Evolutionary conservation across 1,140 invertebrate species (phyloP), one percentile per base, ranked within the genome.

Genomic region (Lethocerus indicus): DNA sequence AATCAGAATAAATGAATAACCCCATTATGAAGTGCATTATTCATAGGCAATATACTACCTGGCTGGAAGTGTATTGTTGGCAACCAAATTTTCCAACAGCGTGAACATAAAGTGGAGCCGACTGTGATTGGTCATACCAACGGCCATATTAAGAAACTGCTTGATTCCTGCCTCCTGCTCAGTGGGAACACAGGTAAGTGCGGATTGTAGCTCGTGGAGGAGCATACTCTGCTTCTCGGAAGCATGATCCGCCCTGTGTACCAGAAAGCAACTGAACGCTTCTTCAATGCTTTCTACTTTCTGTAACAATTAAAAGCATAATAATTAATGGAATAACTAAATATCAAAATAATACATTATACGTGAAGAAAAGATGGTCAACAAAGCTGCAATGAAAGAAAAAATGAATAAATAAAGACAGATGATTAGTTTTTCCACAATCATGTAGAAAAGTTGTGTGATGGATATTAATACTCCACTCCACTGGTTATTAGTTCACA

Each of bases 281-380:
- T 88, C 85, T 60, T 90, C 86, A 37, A 90, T 78, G 1, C 76
- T 70, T 61, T 90, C 84, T 2, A 86, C 80, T 66, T 74, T 77
- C 80, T 87, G 59, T 47, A 65, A 67, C 55, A 50, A 51, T n/a
- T n/a, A n/a, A n/a, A n/a, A n/a, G n/a, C n/a, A n/a, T n/a, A n/a
- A n/a, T n/a, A n/a, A n/a, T n/a, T n/a, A n/a, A n/a, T n/a, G n/a
- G n/a, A n/a, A n/a, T n/a, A n/a, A n/a, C n/a, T n/a, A 54, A 54
- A 54, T 26, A 35, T 25, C 18, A 37, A 16, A 21, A 50, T n/a
- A 46, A 16, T 14, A 47, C 23, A 47, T 21, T 36, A 27, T 28
- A 48, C 16, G 2, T 16, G 14, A 4, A 4, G 18, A 27, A 13
- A 14, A 32, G 4, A 18, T 32, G 13, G 14, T 3, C 28, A 7